Base-by-base conservation (phyloP, 2,797 vertebrate species). In the Smutsia gigantea region DNA sequence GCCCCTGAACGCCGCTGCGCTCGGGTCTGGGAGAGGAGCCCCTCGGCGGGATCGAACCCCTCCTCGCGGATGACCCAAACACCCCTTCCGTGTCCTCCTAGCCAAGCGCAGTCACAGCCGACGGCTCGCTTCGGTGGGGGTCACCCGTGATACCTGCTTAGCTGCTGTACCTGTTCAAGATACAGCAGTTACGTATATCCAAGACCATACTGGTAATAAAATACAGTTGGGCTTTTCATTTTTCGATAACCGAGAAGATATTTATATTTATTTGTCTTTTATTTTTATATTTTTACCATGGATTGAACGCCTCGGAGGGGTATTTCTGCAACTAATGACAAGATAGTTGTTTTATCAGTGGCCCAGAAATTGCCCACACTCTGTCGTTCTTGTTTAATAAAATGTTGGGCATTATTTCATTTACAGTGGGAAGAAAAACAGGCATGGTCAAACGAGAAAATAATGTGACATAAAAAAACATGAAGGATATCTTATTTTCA, bases 401-500 rank as follows among this genome's bases (percentile, higher is more conserved):
- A 95, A 87, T 89, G 46, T 93, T 75, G 87, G 59, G 59, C 64
- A 64, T 93, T 88, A 83, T 92, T 95, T 94, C 78, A 92, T 93
- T 97, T 87, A 74, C 86, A 84, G 10, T 23, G 39, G 19, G 39
- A 51, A 5, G 7, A 46, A 71, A 51, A 55, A 31, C 15, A 89
- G 23, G 75, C 46, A 64, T 77, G 74, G 77, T 64, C 18, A 88
- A 72, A 83, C 2, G 15, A 90, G 86, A 89, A 91, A 95, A 93
- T 18, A 55, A 34, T 59, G 69, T 89, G 96, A 90, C 68, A 83
- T 92, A 89, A 69, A 96, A 96, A 93, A 55, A 81, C 83, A 68
- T 39, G 96, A 92, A 89, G 90, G 93, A 94, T 94, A 94, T 88
- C 90, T 97, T 97, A 97, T 98, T 97, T 98, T 98, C 97, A 96